A percentile compares a stretch with the other conserved stretches of the same genome.
phyloP scores from a whole-genome alignment of 2,888 invertebrate genomes.

The Heliconius aoede region DNA sequence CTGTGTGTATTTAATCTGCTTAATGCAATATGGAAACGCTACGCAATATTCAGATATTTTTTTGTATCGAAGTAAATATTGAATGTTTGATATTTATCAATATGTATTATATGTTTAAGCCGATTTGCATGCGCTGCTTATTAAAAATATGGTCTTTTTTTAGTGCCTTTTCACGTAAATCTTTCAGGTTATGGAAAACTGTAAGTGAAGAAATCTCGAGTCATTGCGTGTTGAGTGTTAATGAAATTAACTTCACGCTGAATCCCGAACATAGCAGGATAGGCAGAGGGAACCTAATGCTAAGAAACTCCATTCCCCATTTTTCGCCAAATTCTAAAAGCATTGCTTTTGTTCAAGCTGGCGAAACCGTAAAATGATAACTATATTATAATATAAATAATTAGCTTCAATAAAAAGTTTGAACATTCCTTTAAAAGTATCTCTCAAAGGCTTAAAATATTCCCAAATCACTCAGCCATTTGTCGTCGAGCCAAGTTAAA shows the following conservation, averaged over 20 bases:
- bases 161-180: background rate
- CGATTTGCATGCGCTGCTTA: background rate
- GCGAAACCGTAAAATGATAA: no score
- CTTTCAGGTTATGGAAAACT: background rate
- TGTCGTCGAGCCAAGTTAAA: constrained; percentile 35
- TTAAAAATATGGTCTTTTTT: background rate
- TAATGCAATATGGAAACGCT: constrained; percentile 28
- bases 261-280: no score
- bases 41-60: constrained; percentile 1
- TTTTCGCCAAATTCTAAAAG: no score
- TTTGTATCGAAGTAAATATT: constrained; percentile 12
- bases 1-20: constrained; percentile 33
- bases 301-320: no score
- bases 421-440: background rate
- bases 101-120: background rate
- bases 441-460: background rate
- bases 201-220: background rate
- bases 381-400: no score
- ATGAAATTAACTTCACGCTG: no score
- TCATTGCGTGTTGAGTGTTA: background rate
- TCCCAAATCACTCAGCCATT: constrained; percentile 3
- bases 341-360: no score
- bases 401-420: no score
- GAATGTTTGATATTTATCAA: background rate
- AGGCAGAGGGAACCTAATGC: no score